phyloP scores from a whole-genome alignment of 2,113 vertebrate species.

The Micromys minutus region DNA sequence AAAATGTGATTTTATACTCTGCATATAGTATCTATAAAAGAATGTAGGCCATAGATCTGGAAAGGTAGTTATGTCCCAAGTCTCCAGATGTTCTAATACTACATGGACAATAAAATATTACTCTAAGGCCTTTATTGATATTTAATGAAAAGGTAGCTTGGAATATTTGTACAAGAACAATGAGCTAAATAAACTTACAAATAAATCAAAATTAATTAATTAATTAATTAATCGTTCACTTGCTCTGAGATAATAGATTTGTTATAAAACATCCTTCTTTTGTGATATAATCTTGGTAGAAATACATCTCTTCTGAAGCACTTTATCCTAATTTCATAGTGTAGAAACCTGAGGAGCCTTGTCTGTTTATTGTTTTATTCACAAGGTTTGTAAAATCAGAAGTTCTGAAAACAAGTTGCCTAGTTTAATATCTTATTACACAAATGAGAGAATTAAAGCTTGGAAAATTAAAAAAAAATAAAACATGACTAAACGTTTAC shows the following conservation, averaged over 20 bases:
- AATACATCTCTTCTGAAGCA: neutral
- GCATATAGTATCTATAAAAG: neutral
- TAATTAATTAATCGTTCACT: neutral
- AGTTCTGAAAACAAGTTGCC: neutral
- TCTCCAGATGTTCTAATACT: neutral
- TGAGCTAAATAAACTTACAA: neutral
- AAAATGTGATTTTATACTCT: neutral
- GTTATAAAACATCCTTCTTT: neutral
- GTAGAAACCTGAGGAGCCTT: neutral
- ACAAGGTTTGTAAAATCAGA: neutral
- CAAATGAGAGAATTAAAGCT: slow-evolving; percentile 5
- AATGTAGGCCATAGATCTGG: neutral
- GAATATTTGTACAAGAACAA: neutral
- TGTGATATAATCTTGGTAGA: neutral
- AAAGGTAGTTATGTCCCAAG: neutral
- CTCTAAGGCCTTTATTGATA: neutral
- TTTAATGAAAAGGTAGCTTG: neutral
- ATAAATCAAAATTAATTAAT: neutral
- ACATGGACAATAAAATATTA: neutral
- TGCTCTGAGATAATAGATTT: neutral
- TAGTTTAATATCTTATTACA: slow-evolving; percentile 21
- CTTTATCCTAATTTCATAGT: neutral
- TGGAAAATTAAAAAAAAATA: neutral
- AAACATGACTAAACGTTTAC: neutral
- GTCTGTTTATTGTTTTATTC: neutral